Percentiles rank a stretch among this genome's conserved stretches.
Evolutionary conservation across 1,140 invertebrate genomes (phyloP).

Genomic region (Calephelis virginiensis): DNA sequence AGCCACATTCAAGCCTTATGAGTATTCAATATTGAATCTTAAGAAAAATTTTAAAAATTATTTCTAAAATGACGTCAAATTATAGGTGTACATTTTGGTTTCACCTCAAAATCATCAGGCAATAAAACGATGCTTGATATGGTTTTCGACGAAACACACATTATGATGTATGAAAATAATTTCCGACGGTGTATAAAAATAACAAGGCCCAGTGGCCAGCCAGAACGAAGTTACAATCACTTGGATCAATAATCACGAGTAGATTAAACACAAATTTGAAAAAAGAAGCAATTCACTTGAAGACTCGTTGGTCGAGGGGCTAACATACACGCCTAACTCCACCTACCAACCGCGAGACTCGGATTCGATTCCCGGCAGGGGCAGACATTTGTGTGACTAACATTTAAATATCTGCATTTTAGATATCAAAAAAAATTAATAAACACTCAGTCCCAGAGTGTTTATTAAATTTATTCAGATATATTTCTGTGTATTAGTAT

Average conservation of each 20-base stretch:
- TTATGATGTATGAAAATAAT: conserved; percentile 36
- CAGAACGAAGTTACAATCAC: conserved; percentile 27
- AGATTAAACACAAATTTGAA: conserved; percentile 13
- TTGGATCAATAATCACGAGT: conserved; percentile 15
- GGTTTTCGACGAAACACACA: conserved; percentile 46
- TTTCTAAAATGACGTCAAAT: conserved; percentile 14
- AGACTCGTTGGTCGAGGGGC: background rate
- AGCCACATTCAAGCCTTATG: background rate
- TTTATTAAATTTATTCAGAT: no score
- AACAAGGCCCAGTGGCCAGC: conserved; percentile 33
- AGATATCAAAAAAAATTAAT: no score
- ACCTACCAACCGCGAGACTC: no score
- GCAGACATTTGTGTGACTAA: no score
- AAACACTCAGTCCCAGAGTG: no score
- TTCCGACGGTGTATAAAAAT: conserved; percentile 38
- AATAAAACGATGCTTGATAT: conserved; percentile 47
- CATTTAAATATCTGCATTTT: no score
- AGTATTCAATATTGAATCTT: background rate
- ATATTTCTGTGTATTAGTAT: no score
- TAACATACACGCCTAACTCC: no score
- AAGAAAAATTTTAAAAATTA: background rate
- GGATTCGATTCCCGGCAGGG: no score
- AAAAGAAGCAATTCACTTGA: background rate
- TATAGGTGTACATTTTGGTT: conserved; percentile 9
- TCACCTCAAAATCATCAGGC: conserved; percentile 37